A percentile compares a stretch with the other conserved stretches of the same genome.
phyloP scores from a whole-genome alignment of 2,113 vertebrate genomes.

The Suncus etruscus region DNA sequence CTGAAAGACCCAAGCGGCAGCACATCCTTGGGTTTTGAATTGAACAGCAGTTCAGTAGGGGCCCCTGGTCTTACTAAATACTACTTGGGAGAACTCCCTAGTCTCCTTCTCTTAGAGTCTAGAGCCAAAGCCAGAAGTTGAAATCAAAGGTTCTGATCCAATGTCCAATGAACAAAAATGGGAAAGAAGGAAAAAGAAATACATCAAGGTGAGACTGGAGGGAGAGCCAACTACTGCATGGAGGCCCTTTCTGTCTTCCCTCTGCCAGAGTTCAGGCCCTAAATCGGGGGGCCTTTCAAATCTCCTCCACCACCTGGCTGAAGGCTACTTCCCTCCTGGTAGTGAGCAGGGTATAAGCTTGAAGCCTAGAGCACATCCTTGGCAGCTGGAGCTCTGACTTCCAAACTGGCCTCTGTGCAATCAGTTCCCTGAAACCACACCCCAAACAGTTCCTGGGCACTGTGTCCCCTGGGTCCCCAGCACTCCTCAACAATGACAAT shows the following conservation, averaged over 20 bases:
- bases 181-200: background rate
- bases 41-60: too few species aligned
- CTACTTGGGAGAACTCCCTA: too few species aligned
- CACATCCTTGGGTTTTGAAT: too few species aligned
- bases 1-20: too few species aligned
- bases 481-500: too few species aligned
- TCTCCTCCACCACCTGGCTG: background rate
- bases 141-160: background rate
- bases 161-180: conserved; percentile 17
- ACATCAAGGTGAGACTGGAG: background rate
- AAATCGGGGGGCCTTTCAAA: background rate
- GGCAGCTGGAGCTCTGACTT: too few species aligned
- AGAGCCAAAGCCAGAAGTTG: background rate
- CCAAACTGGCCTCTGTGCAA: too few species aligned
- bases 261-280: background rate
- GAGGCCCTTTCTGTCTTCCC: background rate
- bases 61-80: too few species aligned
- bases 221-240: background rate
- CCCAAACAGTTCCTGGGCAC: background rate
- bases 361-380: too few species aligned
- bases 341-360: too few species aligned
- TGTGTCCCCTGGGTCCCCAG: too few species aligned
- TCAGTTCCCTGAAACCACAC: background rate
- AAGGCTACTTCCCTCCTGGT: too few species aligned
- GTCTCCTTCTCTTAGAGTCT: background rate